A percentile compares a stretch with the other conserved stretches of the same genome.
These are phyloP conservation scores for Arrhopalites spinosus DNA, from an alignment of 2,888 invertebrate genomes.

Conservation along the genomic window DNA sequence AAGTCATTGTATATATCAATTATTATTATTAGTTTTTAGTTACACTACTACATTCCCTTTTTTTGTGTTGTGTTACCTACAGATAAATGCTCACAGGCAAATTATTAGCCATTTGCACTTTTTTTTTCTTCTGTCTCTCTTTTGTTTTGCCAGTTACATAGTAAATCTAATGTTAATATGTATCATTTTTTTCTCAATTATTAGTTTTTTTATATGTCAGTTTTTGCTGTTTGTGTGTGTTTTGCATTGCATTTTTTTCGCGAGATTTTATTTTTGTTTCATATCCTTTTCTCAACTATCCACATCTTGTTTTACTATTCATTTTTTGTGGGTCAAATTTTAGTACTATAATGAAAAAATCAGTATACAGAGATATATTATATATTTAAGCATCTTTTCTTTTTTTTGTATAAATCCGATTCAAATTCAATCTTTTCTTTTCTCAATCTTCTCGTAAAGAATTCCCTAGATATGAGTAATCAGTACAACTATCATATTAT, in stretches of 20 bases:
- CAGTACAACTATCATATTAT: too few relatives aligned
- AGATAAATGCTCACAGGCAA: conserved; percentile 9
- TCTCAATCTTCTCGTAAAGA: too few relatives aligned
- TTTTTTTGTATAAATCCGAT: too few relatives aligned
- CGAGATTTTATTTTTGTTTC: background rate
- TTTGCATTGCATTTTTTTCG: background rate
- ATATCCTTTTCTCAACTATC: background rate
- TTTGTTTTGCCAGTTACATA: too few relatives aligned
- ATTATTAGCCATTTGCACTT: conserved; percentile 7
- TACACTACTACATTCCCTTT: background rate
- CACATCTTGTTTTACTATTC: too few relatives aligned
- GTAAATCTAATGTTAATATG: background rate
- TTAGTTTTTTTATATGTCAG: background rate
- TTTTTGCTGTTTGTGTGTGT: background rate
- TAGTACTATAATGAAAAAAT: too few relatives aligned
- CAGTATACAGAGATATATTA: too few relatives aligned
- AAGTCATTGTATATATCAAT: background rate
- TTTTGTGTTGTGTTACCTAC: background rate
- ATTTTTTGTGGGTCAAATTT: too few relatives aligned
- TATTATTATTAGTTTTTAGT: conserved; percentile 1
- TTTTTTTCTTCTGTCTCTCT: too few relatives aligned
- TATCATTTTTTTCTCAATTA: background rate
- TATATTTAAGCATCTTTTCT: too few relatives aligned
- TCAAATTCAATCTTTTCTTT: too few relatives aligned
- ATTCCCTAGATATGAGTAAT: too few relatives aligned